Conservation (phyloP, 2,113 vertebrate genomes). For the Clarias macrocephalus region DNA sequence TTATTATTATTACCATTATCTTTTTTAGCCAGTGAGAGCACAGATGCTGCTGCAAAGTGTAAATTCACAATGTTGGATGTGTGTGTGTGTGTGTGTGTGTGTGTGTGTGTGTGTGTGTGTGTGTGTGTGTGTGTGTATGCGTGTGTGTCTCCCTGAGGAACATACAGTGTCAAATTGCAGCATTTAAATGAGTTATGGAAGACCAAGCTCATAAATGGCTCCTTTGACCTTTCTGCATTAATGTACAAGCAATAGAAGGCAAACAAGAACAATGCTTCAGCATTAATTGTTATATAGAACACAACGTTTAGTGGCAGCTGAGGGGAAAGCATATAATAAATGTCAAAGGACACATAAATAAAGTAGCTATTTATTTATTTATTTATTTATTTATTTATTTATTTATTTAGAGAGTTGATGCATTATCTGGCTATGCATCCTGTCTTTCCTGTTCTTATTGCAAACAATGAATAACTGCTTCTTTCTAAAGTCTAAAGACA, state of each 20-base stretch:
- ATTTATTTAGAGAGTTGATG: neutral
- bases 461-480: neutral
- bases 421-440: slow-evolving; percentile 1
- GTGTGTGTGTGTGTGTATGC: neutral
- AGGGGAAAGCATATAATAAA: slow-evolving; percentile 44
- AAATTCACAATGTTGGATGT: slow-evolving; percentile 11
- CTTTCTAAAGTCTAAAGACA: neutral
- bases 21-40: neutral
- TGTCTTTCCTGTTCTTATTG: neutral
- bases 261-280: slow-evolving; percentile 49
- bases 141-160: slow-evolving; percentile 36
- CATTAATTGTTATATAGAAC: slow-evolving; percentile 66
- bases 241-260: slow-evolving; percentile 56
- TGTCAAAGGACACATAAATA: slow-evolving; percentile 55
- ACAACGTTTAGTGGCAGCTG: slow-evolving; percentile 52
- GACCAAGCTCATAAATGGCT: slow-evolving; percentile 63
- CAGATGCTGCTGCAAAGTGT: neutral
- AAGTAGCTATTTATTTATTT: neutral
- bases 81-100: too few relatives aligned
- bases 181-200: slow-evolving; percentile 71
- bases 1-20: too few relatives aligned
- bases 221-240: slow-evolving; percentile 67
- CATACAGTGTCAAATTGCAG: slow-evolving; percentile 63
- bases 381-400: too few relatives aligned
- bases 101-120: neutral